Evolutionary conservation across 2,113 vertebrate genomes (phyloP).

Genomic region (Tricholaema leucomelas): DNA sequence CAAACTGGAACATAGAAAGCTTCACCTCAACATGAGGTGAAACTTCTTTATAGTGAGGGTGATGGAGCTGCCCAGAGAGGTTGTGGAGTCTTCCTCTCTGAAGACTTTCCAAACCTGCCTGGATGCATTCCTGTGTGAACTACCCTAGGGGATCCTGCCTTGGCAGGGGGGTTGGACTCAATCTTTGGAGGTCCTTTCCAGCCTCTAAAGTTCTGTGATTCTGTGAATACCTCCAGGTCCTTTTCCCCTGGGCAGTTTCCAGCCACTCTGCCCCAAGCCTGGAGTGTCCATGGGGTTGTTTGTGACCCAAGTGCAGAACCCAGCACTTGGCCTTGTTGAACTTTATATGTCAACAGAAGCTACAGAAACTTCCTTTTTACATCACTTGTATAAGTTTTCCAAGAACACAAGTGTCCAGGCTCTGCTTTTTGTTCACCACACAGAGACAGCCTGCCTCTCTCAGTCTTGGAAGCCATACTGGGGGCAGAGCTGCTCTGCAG

Average conservation of each 20-base stretch:
- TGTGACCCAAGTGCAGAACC: neutral
- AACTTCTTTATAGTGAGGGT: too few relatives aligned
- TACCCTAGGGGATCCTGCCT: too few relatives aligned
- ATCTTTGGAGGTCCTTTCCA: too few relatives aligned
- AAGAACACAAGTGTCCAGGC: neutral
- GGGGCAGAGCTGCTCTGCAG: neutral
- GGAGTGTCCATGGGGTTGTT: neutral
- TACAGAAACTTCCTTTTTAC: neutral
- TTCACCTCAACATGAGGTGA: too few relatives aligned
- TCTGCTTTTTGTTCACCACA: rapidly evolving
- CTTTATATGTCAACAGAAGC: neutral
- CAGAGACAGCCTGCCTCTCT: rapidly evolving
- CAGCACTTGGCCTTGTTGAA: neutral
- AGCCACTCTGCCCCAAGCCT: neutral
- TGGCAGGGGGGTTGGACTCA: too few relatives aligned
- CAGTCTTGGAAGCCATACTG: rapidly evolving
- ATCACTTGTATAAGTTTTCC: neutral
- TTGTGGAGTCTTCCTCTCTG: too few relatives aligned
- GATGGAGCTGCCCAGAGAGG: too few relatives aligned
- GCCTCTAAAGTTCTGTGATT: too few relatives aligned
- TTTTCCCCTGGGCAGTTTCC: neutral
- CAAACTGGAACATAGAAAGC: too few relatives aligned
- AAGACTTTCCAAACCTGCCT: too few relatives aligned
- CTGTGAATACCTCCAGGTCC: neutral
- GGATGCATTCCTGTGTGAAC: too few relatives aligned